Evolutionary conservation across 1,140 invertebrate genomes (phyloP), one percentile per base, ranked within the genome.

Genomic region (Platyscapa corneri): DNA sequence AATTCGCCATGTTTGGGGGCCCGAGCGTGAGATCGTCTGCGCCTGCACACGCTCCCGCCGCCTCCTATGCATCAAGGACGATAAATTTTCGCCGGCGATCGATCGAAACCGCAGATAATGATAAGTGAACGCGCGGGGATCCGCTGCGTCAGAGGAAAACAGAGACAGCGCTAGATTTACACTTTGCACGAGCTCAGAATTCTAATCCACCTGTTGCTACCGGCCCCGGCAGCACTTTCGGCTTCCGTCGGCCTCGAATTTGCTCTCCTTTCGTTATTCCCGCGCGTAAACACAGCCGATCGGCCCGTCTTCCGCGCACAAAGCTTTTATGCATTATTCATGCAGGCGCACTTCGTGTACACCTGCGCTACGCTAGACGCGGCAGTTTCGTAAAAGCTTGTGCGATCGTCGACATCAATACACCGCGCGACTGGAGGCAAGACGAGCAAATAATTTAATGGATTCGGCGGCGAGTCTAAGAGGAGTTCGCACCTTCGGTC

Each of bases 71-170:
- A 60, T 64, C 82, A 76, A 76, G 70, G 56, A 64, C 74, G 74
- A 84, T 84, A 84, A 84, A 84, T 84, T 81, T 84, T 84, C 82
- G 42, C 32, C 46, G 32, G 27, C 76, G 56, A 79, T 79, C 32
- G 49, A 56, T 37, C 56, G 7, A 2, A 42, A 39, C n/a, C 23
- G 20, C 2, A 27, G 70, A 74, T 76, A 53, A 49, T 53, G 46
- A 76, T 3, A 42, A 53, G 42, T 8, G 46, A 23, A 14, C 53
- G 32, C 53, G 27, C 23, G 53, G 23, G 32, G n/a, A 76, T 64
- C 0, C 49, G 37, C 20, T 8, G 23, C 20, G 65, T 49, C 39
- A 18, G 23, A 74, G n/a, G 53, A 49, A 49, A 53, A 64, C 27
- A 46, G 20, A 56, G 32, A 23, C 6, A 34, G 10, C 7, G 37